Evolutionary conservation across 2,888 invertebrate genomes (phyloP).

Genomic region (Andrena minutula): DNA sequence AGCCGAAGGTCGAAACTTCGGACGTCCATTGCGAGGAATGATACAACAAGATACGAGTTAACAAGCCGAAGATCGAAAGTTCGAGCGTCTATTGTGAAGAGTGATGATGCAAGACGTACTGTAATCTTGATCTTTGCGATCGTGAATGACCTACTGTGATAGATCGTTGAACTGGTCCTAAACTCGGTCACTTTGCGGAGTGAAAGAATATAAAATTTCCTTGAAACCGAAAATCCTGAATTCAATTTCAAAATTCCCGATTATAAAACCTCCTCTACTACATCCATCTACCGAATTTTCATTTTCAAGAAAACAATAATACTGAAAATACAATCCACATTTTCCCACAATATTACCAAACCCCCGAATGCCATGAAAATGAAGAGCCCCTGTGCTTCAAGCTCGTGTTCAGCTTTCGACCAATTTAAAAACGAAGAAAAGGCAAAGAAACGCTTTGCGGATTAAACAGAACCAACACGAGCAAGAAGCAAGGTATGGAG

Average conservation of each 20-base stretch:
- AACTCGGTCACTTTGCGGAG: neutral
- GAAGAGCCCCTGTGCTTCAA: too few species aligned
- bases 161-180: neutral
- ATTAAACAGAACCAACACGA: neutral
- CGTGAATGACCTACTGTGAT: neutral
- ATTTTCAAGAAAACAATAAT: too few species aligned
- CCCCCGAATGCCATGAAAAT: too few species aligned
- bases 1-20: neutral
- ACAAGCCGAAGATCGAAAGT: neutral
- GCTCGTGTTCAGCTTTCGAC: too few species aligned
- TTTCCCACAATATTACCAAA: too few species aligned
- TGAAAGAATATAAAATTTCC: neutral
- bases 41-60: neutral
- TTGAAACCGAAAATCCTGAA: too few species aligned
- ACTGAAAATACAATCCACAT: too few species aligned
- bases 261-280: too few species aligned
- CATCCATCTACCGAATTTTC: too few species aligned
- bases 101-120: neutral
- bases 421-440: too few species aligned
- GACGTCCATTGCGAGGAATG: neutral
- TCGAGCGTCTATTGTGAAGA: neutral
- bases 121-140: neutral
- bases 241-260: too few species aligned
- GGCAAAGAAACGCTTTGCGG: neutral
- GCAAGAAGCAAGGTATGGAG: neutral